phyloP scores from a whole-genome alignment of 2,888 invertebrate species.

The Pollenia angustigena region DNA sequence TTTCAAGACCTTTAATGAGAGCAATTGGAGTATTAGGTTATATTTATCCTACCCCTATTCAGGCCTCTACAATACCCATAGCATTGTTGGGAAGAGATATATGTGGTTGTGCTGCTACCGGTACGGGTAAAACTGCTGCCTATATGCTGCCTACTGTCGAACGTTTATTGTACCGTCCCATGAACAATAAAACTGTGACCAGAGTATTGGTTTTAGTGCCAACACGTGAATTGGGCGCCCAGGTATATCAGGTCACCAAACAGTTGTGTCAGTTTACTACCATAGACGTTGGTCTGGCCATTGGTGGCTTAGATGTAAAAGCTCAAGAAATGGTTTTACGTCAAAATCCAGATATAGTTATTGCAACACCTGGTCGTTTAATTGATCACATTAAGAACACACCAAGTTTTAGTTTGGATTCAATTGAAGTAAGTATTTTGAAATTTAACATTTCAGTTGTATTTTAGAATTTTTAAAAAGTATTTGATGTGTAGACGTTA shows the following conservation, averaged over 20 bases:
- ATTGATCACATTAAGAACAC: conserved; percentile 99
- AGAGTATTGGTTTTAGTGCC: conserved; percentile 97
- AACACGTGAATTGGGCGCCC: conserved; percentile 98
- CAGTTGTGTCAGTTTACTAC: conserved; percentile 95
- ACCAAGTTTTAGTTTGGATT: conserved; percentile 94
- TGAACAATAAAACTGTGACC: conserved; percentile 88
- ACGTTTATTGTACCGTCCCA: conserved; percentile 93
- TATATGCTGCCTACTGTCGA: conserved; percentile 99
- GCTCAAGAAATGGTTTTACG: conserved; percentile 92
- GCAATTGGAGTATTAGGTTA: conserved; percentile 95
- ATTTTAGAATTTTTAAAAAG: too few species aligned
- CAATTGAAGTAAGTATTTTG: conserved; percentile 90
- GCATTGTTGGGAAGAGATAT: conserved; percentile 96
- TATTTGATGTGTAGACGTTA: too few species aligned
- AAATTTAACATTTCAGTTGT: background rate
- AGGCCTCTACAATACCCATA: conserved; percentile 96
- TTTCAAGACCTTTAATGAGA: conserved; percentile 96
- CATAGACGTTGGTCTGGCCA: conserved; percentile 92
- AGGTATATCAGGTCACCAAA: conserved; percentile 97
- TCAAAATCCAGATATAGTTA: conserved; percentile 97
- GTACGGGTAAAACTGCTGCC: conserved; percentile 99
- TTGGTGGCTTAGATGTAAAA: conserved; percentile 95
- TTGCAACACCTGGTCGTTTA: conserved; percentile 98
- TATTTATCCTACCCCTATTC: conserved; percentile 98
- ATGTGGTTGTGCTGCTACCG: conserved; percentile 99